Base-by-base conservation (phyloP, 35 echinoderm and acorn worm genomes). In the Heliocidaris tuberculata region DNA sequence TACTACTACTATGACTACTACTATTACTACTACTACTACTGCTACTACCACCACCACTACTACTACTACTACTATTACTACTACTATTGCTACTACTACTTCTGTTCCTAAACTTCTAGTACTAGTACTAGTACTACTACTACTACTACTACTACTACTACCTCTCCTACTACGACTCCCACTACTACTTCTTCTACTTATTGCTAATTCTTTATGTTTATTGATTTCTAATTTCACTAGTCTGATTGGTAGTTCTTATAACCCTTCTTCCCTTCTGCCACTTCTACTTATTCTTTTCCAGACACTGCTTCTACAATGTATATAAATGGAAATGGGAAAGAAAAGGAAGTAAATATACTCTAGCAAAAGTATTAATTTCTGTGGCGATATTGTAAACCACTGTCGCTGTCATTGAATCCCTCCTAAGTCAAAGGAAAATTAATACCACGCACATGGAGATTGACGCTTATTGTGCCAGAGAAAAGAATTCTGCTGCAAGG, bases 11-110 rank as follows among this genome's bases (percentile, higher is more conserved):
- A 13, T 0, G 8, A 42, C 86, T 35, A 31, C 86, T 42, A 42
- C 47, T 13, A 21, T 16, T 48, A 88, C 31, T 16, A 42, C 86
- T 48, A 0, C 11, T 88, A 42, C 86, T 42, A 48, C 86, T 88
- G 32, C 86, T 88, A 47, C 86, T 88, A 88, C 86, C 32, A 88
- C 86, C 32, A 88, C n/a, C 0, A 88, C 86, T 31, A 35, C 27
- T 31, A 88, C 86, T 88, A 31, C 86, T 88, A 31, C 86, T 88
- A 88, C 86, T 88, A 31, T 29, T 88, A 88, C 86, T 88, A 88
- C 86, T 88, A 88, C 86, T 9, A 0, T 7, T 88, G 32, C 86
- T 88, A 32, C 86, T 88, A 88, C 86, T 88, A 88, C 86, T 88
- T 13, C 86, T 88, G 32, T 30, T 88, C 42, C 86, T 88, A 88